Base-by-base conservation (phyloP, 2,797 vertebrate genomes). In the Peromyscus attwateri region DNA sequence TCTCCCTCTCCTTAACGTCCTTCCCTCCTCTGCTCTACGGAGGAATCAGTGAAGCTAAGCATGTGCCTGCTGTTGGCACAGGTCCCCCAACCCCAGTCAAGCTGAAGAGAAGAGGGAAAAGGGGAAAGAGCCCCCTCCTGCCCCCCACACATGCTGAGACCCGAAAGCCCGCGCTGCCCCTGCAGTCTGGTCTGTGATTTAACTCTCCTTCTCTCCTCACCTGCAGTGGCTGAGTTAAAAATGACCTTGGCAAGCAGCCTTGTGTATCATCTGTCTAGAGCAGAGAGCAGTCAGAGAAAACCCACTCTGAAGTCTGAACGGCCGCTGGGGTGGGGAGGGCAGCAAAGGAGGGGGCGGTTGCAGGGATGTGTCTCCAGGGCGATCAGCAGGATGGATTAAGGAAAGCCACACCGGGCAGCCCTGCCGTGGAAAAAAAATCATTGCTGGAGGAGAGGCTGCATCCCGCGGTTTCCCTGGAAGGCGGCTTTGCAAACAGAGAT, bases 181-280 rank as follows among this genome's bases (percentile, higher is more conserved):
- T 89, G 34, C n/a, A 1, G 31, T 87, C 46, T 87, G 66, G 84
- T 70, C 71, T 83, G 70, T 97, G 96, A 96, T 90, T 91, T 90
- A 92, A 77, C 25, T 37, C 52, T 73, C 14, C 46, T 66, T 90
- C 93, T 31, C n/a, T 64, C 79, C 81, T 89, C 88, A 94, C 84
- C 87, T 92, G 92, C 97, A 93, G 77, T 94, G 87, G 1, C 88
- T 5, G 27, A 95, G 94, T 95, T 95, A 96, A 80, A 96, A 95
- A 95, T 92, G 97, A 97, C 95, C 95, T 97, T 96, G 95, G 95
- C 88, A 90, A 95, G 95, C 46, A 84, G 92, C 79, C 79, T 79
- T 82, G 84, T 89, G 93, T 90, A 81, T 89, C 92, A 75, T 95
- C 84, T 95, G 92, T 91, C 93, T 83, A 62, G 87, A 95, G 71